These are phyloP conservation scores for Helleia helle DNA, from an alignment of 2,888 invertebrate genomes.

Conservation along the genomic window DNA sequence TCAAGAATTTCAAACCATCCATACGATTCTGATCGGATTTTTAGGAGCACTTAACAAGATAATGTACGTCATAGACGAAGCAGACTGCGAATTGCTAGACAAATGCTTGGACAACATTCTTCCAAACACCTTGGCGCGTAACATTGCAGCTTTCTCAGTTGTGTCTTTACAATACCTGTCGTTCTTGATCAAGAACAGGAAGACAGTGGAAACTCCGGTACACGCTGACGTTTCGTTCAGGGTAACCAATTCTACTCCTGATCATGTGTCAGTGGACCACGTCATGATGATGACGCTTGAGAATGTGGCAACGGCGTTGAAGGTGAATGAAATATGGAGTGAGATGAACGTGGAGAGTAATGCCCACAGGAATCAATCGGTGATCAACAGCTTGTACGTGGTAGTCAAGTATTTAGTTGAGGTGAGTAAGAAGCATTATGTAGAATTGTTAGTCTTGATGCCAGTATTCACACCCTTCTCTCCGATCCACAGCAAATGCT, in stretches of 20 bases:
- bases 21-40: constrained; percentile 48
- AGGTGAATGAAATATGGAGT: constrained; percentile 52
- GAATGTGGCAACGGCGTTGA: constrained; percentile 54
- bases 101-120: constrained; percentile 53
- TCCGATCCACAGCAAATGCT: too few relatives aligned
- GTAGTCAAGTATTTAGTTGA: constrained; percentile 61
- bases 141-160: constrained; percentile 54
- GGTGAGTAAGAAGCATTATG: too few relatives aligned
- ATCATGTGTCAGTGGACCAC: constrained; percentile 51
- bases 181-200: constrained; percentile 65
- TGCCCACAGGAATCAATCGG: constrained; percentile 56
- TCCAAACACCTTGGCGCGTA: constrained; percentile 42
- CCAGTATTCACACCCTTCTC: too few relatives aligned
- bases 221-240: constrained; percentile 59
- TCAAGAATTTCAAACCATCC: constrained; percentile 54
- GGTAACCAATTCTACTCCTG: constrained; percentile 31
- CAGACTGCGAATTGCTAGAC: constrained; percentile 58
- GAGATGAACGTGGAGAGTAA: constrained; percentile 57
- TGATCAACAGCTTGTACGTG: constrained; percentile 62
- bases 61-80: constrained; percentile 41
- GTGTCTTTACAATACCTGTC: constrained; percentile 63
- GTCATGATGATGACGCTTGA: constrained; percentile 46
- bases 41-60: constrained; percentile 41
- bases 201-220: constrained; percentile 55
- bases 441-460: too few relatives aligned